A percentile compares a stretch with the other conserved stretches of the same genome.
phyloP scores from a whole-genome alignment of 2,113 vertebrate species.

The Gadus chalcogrammus region DNA sequence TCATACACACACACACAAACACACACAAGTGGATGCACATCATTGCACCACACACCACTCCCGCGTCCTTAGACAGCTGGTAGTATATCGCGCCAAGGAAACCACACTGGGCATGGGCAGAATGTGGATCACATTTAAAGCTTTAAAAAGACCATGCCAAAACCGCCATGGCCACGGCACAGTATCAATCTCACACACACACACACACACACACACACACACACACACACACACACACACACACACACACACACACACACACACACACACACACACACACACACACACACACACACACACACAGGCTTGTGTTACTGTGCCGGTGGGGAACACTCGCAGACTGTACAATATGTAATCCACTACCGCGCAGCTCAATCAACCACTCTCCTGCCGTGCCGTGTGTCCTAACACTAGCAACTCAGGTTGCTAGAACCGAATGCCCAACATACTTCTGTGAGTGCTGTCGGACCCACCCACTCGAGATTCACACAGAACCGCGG shows the following conservation, averaged over 20 bases:
- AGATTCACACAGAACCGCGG: too few species aligned
- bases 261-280: not conserved
- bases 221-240: not conserved
- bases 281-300: conserved; percentile 3
- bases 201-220: conserved; percentile 11
- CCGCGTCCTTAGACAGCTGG: conserved; percentile 44
- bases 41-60: conserved; percentile 6
- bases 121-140: conserved; percentile 47
- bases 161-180: conserved; percentile 16
- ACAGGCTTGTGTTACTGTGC: not conserved
- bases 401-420: too few species aligned
- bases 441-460: too few species aligned
- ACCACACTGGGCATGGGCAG: conserved; percentile 51
- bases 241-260: conserved; percentile 10
- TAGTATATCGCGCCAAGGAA: conserved; percentile 37
- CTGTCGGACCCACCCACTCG: too few species aligned
- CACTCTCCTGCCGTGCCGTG: too few species aligned
- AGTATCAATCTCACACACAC: conserved; percentile 26
- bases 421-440: too few species aligned
- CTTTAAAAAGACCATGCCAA: conserved; percentile 28
- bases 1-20: conserved; percentile 10
- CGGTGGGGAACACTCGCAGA: not conserved
- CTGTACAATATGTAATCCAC: not conserved
- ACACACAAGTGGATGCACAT: conserved; percentile 39
- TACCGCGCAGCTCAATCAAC: not conserved